Base-by-base conservation (phyloP, 2,113 vertebrate species). In the Paramisgurnus dabryanus region DNA sequence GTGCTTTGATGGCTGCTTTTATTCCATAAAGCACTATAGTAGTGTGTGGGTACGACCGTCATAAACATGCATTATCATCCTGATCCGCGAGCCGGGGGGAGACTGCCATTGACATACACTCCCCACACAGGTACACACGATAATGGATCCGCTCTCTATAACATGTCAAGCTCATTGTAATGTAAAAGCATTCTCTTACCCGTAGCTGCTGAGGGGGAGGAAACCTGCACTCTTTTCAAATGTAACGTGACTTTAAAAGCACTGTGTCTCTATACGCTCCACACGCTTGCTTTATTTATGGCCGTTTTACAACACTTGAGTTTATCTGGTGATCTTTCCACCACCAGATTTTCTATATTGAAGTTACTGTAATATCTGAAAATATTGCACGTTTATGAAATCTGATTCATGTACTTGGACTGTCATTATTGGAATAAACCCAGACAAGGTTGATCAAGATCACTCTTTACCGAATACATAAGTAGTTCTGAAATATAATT, bases 111-210 rank as follows among this genome's bases (percentile, higher is more conserved):
- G 77, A 85, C 80, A 82, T 80, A 73, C 79, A 67, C 74, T 68
- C 80, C 79, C 80, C 74, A 80, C 83, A 86, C 83, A 85, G 89
- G 89, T 91, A 90, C 89, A 89, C 91, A 92, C 92, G 89, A 89
- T 93, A 93, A 93, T 92, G 90, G 89, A 91, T 92, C 84, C 86
- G 88, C 89, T 91, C 87, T 91, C 89, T 88, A 87, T 86, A 91
- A 90, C 90, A 91, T 92, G 90, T 90, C 90, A 90, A 87, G 86
- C 90, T 90, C 91, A 90, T 93, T 91, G 92, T 93, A 89, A 92
- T 93, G 91, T 91, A 92, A 93, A 93, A 92, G 89, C 90, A 88
- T 91, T 80, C 76, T 79, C 75, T 81, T 70, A 81, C 50, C 27
- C 63, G 7, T 39, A 40, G 69, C 63, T 64, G 72, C 47, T 18